phyloP scores from a whole-genome alignment of 2,113 vertebrate species.

The Mesitornis unicolor region DNA sequence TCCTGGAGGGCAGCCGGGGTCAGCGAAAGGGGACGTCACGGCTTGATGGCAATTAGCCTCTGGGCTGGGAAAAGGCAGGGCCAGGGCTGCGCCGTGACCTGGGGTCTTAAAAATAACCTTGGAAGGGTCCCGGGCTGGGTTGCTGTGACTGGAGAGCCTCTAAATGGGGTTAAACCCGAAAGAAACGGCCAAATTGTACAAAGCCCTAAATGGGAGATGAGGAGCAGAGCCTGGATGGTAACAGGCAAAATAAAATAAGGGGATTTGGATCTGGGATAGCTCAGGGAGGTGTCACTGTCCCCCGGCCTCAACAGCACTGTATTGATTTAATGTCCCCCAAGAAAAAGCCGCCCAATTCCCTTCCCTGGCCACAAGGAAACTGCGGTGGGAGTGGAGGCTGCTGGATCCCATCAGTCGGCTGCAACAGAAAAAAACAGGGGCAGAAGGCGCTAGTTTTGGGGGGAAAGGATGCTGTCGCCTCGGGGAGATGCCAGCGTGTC shows the following conservation, averaged over 20 bases:
- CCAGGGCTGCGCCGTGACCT: background rate
- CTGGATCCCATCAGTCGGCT: background rate
- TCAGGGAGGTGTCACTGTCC: background rate
- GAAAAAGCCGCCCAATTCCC: background rate
- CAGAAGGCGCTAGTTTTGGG: background rate
- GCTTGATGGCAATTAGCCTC: constrained; percentile 10
- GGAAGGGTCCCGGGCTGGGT: background rate
- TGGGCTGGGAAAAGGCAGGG: background rate
- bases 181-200: background rate
- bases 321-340: background rate
- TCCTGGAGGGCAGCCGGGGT: background rate
- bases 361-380: background rate
- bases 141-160: background rate
- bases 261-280: background rate
- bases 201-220: background rate
- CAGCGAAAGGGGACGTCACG: background rate
- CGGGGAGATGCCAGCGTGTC: background rate
- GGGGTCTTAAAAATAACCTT: background rate
- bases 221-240: background rate
- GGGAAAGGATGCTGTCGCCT: background rate
- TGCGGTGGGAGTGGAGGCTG: accelerated
- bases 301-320: background rate
- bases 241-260: background rate
- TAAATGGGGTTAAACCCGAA: background rate
- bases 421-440: background rate